These are phyloP conservation scores for Pogona vitticeps DNA, from an alignment of 2,113 vertebrate genomes.

Conservation along the genomic window DNA sequence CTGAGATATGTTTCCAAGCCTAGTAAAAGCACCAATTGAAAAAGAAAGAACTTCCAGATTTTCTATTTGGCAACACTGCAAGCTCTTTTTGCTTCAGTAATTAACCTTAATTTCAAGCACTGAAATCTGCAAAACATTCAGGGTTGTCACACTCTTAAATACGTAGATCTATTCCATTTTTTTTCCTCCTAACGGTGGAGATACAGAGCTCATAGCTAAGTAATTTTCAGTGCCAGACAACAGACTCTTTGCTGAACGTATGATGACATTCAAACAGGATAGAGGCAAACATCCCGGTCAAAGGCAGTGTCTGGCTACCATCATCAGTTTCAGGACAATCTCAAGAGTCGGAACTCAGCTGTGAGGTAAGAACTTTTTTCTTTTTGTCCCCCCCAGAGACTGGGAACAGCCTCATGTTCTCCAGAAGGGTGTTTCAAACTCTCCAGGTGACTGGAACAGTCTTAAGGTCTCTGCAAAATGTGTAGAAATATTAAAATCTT, in stretches of 20 bases:
- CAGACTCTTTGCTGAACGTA: background rate
- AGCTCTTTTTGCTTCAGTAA: constrained; percentile 1
- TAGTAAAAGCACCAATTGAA: background rate
- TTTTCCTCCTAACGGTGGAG: background rate
- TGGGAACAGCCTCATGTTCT: constrained; percentile 33
- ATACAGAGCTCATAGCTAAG: background rate
- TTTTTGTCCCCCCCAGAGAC: constrained; percentile 18
- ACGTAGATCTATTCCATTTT: background rate
- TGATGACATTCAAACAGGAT: background rate
- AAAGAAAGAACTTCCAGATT: constrained; percentile 31
- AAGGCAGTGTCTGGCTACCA: constrained; percentile 4
- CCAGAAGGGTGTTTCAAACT: constrained; percentile 45
- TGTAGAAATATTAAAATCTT: constrained; percentile 73
- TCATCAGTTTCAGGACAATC: background rate
- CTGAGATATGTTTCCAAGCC: constrained; percentile 26
- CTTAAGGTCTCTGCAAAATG: constrained; percentile 56
- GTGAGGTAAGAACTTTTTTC: constrained; percentile 32
- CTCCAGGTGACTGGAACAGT: constrained; percentile 52
- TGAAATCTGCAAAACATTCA: constrained; percentile 17
- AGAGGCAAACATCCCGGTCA: constrained; percentile 7
- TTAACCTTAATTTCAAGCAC: constrained; percentile 33
- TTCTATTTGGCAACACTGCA: constrained; percentile 49
- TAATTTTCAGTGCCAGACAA: constrained; percentile 24
- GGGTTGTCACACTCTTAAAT: constrained; percentile 22
- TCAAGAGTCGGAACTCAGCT: constrained; percentile 16